Evolutionary conservation across 2,113 vertebrate species (phyloP).

Genomic region (Delphinapterus leucas): DNA sequence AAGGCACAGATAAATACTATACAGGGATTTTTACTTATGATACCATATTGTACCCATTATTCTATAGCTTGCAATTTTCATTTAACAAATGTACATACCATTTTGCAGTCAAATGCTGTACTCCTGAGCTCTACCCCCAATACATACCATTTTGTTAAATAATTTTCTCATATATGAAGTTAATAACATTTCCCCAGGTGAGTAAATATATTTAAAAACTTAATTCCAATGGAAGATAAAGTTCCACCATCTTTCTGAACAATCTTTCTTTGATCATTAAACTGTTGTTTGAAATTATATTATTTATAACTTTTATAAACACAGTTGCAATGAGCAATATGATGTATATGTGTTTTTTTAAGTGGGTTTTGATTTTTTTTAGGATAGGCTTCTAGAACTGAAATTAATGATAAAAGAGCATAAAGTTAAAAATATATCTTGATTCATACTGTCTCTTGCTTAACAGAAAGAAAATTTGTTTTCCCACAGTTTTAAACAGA

Average conservation of each 20-base stretch:
- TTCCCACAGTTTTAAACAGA: background rate
- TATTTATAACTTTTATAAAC: constrained; percentile 14
- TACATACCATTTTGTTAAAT: background rate
- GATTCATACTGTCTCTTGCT: background rate
- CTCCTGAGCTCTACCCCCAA: too few species aligned
- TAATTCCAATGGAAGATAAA: background rate
- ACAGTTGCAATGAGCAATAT: background rate
- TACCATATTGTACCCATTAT: background rate
- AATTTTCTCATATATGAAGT: background rate
- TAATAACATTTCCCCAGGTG: background rate
- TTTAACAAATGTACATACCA: background rate
- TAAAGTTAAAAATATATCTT: background rate
- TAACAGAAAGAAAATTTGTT: background rate
- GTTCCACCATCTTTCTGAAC: background rate
- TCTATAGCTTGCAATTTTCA: background rate
- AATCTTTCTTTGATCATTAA: background rate
- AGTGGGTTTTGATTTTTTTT: background rate
- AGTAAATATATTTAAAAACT: background rate
- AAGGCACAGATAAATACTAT: background rate
- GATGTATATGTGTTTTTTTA: background rate
- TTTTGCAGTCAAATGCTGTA: background rate
- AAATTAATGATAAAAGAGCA: background rate
- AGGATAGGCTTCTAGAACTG: background rate
- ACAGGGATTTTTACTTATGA: background rate
- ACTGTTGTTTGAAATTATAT: background rate